These are phyloP conservation scores for Pterocles gutturalis DNA, from an alignment of 2,113 vertebrate genomes.

Conservation along the genomic window DNA sequence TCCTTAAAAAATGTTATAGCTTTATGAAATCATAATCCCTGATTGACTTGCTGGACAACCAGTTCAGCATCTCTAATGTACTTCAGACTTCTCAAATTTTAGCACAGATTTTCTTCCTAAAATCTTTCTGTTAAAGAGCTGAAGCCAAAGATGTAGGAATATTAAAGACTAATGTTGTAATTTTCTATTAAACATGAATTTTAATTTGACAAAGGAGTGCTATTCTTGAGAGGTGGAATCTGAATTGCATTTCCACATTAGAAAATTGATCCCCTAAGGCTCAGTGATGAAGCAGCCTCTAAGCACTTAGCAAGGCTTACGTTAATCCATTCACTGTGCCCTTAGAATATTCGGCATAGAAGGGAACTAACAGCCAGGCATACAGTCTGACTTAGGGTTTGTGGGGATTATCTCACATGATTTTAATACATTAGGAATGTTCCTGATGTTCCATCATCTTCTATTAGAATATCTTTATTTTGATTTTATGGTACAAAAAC, in stretches of 20 bases:
- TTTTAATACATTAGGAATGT: neutral
- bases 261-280: neutral
- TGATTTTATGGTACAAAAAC: neutral
- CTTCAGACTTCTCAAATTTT: neutral
- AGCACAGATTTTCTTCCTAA: neutral
- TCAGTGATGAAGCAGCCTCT: neutral
- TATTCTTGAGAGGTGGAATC: constrained; percentile 1
- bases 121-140: neutral
- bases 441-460: neutral
- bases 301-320: neutral
- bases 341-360: neutral
- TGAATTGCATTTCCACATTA: neutral
- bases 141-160: neutral
- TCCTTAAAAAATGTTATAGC: neutral
- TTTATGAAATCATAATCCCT: neutral
- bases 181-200: constrained; percentile 4
- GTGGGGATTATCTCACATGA: neutral
- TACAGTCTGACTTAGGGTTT: neutral
- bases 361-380: neutral
- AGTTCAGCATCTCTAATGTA: neutral
- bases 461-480: neutral
- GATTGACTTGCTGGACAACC: neutral
- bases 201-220: constrained; percentile 14
- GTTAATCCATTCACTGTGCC: constrained; percentile 10
- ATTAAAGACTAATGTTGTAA: neutral